These are phyloP conservation scores for Camponotus vicinus DNA, from an alignment of 1,140 invertebrate genomes.

Conservation along the genomic window DNA sequence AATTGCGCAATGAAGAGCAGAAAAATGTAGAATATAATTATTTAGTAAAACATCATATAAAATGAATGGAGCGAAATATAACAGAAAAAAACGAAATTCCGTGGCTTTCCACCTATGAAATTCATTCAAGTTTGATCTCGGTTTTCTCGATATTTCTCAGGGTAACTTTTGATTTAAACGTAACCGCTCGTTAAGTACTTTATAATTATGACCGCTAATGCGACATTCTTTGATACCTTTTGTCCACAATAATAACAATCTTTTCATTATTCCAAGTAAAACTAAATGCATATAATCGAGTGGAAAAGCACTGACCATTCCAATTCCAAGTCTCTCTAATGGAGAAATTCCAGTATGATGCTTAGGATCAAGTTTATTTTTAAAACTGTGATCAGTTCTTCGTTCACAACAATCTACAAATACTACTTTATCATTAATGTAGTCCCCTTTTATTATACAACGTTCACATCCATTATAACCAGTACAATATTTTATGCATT, in stretches of 20 bases:
- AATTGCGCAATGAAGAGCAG: conserved; percentile 2
- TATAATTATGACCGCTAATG: not conserved
- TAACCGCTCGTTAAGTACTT: not conserved
- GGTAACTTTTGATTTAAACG: not conserved
- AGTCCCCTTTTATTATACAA: conserved; percentile 2
- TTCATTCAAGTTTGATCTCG: not conserved
- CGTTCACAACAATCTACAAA: conserved; percentile 5
- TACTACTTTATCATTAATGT: not conserved
- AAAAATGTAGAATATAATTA: conserved; percentile 13
- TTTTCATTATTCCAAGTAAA: not conserved
- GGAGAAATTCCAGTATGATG: conserved; percentile 10
- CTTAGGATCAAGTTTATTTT: not conserved
- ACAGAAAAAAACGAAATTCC: conserved; percentile 3
- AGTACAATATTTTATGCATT: not conserved
- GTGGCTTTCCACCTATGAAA: not conserved
- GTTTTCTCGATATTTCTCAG: not conserved
- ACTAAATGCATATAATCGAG: conserved; percentile 1
- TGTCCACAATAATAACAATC: not conserved
- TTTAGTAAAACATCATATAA: not conserved
- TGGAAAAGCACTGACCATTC: not conserved
- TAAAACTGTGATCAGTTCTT: not conserved
- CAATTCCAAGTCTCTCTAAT: not conserved
- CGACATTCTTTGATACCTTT: conserved; percentile 7
- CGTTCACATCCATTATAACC: conserved; percentile 9
- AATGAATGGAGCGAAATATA: not conserved